Base-by-base conservation (phyloP, 1,140 invertebrate genomes). In the Pygmarrhopalites habei region DNA sequence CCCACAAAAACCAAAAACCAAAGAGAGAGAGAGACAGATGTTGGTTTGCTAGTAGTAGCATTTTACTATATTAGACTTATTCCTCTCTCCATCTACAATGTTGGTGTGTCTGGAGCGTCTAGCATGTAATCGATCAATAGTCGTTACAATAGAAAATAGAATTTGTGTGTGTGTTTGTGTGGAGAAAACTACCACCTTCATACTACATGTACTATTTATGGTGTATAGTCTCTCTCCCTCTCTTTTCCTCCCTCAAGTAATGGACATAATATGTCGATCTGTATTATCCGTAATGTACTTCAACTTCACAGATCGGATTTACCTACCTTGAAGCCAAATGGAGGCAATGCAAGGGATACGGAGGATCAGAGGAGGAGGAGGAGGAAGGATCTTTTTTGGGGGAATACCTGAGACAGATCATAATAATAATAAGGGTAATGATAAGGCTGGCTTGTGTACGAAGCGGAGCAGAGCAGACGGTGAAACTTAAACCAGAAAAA, bases 1-100 rank as follows among this genome's bases (percentile, higher is more conserved):
- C 30, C 26, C 43, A 56, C 19, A 47, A 58, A 44, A 58, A 43
- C 55, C 44, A 59, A 41, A 58, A 39, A 58, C 56, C 39, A 41
- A n/a, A n/a, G n/a, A n/a, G n/a, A n/a, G n/a, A n/a, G 5, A 35
- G 19, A 46, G 44, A 46, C 44, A 46, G 44, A 46, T 46, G 44
- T 46, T 5, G n/a, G n/a, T 46, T 46, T 46, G 7, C 32, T 35
- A 5, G 32, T 35, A 15, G n/a, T n/a, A n/a, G n/a, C n/a, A n/a
- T n/a, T n/a, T n/a, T n/a, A n/a, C n/a, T n/a, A n/a, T n/a, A n/a
- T n/a, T n/a, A n/a, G n/a, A n/a, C n/a, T n/a, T n/a, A n/a, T n/a
- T n/a, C n/a, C n/a, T n/a, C n/a, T n/a, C n/a, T n/a, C n/a, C n/a
- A n/a, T n/a, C n/a, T n/a, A n/a, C n/a, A n/a, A n/a, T n/a, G n/a